Percentiles rank a stretch among this genome's conserved stretches.
Evolutionary conservation across 2,888 invertebrate genomes (phyloP).

Genomic region (Odontocerum albicorne): DNA sequence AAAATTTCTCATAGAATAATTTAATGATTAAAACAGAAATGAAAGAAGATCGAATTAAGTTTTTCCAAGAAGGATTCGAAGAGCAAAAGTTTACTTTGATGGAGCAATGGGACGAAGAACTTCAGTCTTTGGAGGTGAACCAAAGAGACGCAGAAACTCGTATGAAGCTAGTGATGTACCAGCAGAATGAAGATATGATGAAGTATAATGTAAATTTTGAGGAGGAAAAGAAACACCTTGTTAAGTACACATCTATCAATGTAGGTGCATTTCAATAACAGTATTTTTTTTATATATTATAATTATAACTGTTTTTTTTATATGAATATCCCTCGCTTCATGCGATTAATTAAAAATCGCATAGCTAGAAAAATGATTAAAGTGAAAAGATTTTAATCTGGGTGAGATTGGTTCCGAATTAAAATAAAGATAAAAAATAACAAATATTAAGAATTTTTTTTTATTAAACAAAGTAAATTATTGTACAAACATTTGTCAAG

Average conservation of each 20-base stretch:
- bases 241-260: conserved; percentile 51
- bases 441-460: too few relatives aligned
- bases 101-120: conserved; percentile 58
- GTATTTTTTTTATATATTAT: not conserved
- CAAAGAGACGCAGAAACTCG: conserved; percentile 60
- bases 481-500: too few relatives aligned
- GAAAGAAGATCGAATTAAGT: conserved; percentile 58
- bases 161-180: conserved; percentile 60
- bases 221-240: conserved; percentile 44
- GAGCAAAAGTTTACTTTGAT: conserved; percentile 57
- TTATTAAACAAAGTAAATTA: too few relatives aligned
- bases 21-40: too few relatives aligned
- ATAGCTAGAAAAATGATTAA: too few relatives aligned
- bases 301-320: not conserved
- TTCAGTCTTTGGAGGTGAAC: conserved; percentile 52
- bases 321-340: not conserved
- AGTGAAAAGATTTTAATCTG: too few relatives aligned
- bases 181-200: conserved; percentile 53
- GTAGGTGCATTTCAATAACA: conserved; percentile 43
- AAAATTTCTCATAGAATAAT: too few relatives aligned
- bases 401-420: too few relatives aligned
- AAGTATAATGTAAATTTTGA: conserved; percentile 41
- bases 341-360: too few relatives aligned
- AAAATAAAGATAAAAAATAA: too few relatives aligned
- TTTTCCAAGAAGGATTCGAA: conserved; percentile 58